Conservation (phyloP, 2,888 invertebrate genomes). For the Timema podura region DNA sequence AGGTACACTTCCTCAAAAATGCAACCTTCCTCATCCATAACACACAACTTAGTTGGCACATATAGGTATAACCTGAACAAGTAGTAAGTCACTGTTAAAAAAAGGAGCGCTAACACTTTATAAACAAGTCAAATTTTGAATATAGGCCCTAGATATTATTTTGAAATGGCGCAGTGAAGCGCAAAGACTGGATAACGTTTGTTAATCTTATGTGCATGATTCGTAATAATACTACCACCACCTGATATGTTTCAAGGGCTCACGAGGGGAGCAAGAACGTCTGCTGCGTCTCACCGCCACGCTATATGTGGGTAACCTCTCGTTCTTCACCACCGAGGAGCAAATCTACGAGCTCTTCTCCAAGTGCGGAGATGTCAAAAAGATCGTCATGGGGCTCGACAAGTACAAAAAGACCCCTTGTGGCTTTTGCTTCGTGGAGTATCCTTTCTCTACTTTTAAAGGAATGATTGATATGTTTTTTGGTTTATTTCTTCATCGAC, state of each 20-base stretch:
- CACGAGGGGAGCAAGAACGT: conserved; percentile 80
- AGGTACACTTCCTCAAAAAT: too few relatives aligned
- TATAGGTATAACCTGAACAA: too few relatives aligned
- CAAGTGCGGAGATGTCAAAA: conserved; percentile 89
- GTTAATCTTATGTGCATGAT: too few relatives aligned
- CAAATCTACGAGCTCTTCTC: conserved; percentile 96
- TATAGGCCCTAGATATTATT: too few relatives aligned
- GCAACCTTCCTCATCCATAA: too few relatives aligned
- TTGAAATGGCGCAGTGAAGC: too few relatives aligned
- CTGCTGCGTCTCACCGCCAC: conserved; percentile 72
- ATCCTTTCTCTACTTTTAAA: conserved; percentile 41
- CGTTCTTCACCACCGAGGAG: conserved; percentile 98
- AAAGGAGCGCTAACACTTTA: too few relatives aligned
- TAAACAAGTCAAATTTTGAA: too few relatives aligned
- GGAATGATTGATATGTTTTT: background rate
- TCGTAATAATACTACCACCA: too few relatives aligned
- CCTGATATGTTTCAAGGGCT: conserved; percentile 58
- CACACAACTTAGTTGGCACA: too few relatives aligned
- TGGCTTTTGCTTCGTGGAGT: conserved; percentile 99
- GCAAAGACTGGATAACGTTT: too few relatives aligned
- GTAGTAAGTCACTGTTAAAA: too few relatives aligned
- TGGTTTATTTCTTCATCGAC: background rate
- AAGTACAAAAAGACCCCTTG: conserved; percentile 98
- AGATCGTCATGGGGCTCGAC: conserved; percentile 96
- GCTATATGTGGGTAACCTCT: conserved; percentile 94